Percentiles rank a stretch among this genome's conserved stretches.
These are phyloP conservation scores for Tokudaia tokunoshimensis DNA, from an alignment of 2,797 vertebrate genomes.

Conservation along the genomic window DNA sequence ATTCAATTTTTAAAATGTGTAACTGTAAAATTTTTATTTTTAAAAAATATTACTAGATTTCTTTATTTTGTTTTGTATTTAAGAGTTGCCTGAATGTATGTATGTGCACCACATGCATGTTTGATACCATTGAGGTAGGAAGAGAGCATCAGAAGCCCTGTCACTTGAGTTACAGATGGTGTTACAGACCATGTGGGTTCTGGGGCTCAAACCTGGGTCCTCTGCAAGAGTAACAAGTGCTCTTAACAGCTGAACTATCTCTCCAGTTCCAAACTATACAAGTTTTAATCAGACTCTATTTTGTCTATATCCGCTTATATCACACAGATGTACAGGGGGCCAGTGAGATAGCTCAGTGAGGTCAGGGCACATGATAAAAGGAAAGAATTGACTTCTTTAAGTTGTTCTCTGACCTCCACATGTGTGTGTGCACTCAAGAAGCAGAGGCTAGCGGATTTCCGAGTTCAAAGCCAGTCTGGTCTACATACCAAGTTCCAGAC, in stretches of 20 bases:
- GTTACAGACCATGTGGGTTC: not conserved
- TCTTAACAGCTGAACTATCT: not conserved
- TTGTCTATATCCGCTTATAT: conserved; percentile 42
- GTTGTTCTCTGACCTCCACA: not conserved
- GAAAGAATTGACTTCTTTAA: not conserved
- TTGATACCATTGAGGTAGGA: not conserved
- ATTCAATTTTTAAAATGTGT: conserved; percentile 26
- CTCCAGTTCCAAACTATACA: not conserved
- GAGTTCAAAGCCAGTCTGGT: not conserved
- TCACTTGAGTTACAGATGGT: not conserved
- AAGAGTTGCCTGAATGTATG: not conserved
- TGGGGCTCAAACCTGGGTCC: not conserved
- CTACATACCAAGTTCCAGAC: not conserved
- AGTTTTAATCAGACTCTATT: not conserved
- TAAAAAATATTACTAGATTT: not conserved
- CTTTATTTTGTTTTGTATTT: not conserved
- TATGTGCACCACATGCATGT: not conserved
- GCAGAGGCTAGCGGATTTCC: not conserved
- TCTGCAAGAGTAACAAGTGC: not conserved
- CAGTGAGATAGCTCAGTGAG: not conserved
- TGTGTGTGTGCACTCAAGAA: not conserved
- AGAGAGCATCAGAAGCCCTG: not conserved
- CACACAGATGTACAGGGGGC: not conserved
- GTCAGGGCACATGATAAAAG: not conserved
- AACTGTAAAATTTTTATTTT: not conserved